A percentile compares a stretch with the other conserved stretches of the same genome.
Evolutionary conservation across 1,140 invertebrate genomes (phyloP).

Genomic region (Macrobrachium nipponense): DNA sequence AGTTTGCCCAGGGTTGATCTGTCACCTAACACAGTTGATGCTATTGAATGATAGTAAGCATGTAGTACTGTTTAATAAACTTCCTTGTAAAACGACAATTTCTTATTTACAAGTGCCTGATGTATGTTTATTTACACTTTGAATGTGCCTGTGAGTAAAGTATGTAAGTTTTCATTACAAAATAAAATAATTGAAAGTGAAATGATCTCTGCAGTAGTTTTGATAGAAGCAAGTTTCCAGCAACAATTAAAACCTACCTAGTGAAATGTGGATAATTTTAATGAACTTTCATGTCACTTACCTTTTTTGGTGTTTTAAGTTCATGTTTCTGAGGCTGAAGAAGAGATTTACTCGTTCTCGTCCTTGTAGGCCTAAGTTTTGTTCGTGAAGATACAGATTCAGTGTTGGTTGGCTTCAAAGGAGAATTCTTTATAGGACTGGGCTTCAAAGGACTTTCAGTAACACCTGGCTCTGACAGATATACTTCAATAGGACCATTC

Average conservation of each 20-base stretch:
- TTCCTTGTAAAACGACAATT: too few species aligned
- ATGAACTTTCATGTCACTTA: not conserved
- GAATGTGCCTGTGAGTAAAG: too few species aligned
- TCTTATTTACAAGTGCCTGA: too few species aligned
- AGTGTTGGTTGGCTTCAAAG: conserved; percentile 12
- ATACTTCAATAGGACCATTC: conserved; percentile 57
- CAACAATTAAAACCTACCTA: too few species aligned
- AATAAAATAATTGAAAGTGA: too few species aligned
- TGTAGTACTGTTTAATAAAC: too few species aligned
- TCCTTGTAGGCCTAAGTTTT: conserved; percentile 47
- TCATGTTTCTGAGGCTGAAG: conserved; percentile 36
- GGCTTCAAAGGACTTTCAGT: conserved; percentile 33
- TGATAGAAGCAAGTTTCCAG: too few species aligned
- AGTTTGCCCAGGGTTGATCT: not conserved
- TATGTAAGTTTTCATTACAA: too few species aligned
- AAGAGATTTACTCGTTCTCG: conserved; percentile 29
- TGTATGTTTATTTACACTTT: too few species aligned
- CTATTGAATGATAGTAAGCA: too few species aligned
- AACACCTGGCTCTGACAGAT: conserved; percentile 49
- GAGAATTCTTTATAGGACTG: conserved; percentile 38
- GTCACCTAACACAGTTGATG: not conserved
- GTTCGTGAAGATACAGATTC: conserved; percentile 18
- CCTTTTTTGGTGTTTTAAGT: conserved; percentile 61
- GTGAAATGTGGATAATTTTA: too few species aligned
- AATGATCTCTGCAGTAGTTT: too few species aligned